Percentiles rank a stretch among this genome's conserved stretches.
Conservation (phyloP, 1,140 invertebrate genomes). For the Trypoxylus dichotomus region DNA sequence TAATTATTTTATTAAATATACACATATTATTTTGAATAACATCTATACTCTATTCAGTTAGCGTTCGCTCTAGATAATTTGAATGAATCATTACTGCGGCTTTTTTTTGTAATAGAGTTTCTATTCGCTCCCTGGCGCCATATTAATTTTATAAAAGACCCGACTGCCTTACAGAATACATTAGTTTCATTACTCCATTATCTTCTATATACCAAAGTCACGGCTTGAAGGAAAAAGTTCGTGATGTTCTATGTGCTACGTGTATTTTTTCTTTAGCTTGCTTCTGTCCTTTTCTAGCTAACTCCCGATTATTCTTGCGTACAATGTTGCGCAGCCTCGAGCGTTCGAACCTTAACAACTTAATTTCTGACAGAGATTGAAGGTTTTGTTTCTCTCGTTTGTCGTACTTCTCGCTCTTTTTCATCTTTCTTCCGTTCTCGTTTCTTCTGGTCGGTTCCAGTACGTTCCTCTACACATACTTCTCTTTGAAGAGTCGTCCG, state of each 20-base stretch:
- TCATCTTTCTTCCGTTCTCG: not conserved
- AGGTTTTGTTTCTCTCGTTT: conserved; percentile 34
- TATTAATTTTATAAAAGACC: too few species aligned
- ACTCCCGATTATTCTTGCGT: not conserved
- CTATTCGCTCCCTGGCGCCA: too few species aligned
- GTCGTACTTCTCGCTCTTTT: not conserved
- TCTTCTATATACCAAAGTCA: too few species aligned
- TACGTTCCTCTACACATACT: not conserved
- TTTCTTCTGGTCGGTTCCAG: not conserved
- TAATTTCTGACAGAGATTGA: conserved; percentile 37
- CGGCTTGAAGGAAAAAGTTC: too few species aligned
- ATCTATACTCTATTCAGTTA: too few species aligned
- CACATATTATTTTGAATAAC: too few species aligned
- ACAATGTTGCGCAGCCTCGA: conserved; percentile 34
- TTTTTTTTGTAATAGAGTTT: too few species aligned
- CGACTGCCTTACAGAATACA: too few species aligned
- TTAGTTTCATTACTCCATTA: too few species aligned
- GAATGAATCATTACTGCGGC: too few species aligned
- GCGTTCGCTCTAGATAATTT: too few species aligned
- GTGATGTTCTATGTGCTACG: not conserved
- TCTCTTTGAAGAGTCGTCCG: not conserved
- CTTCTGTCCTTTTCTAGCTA: not conserved
- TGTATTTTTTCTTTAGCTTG: not conserved
- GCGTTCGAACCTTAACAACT: conserved; percentile 37
- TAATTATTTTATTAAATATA: too few species aligned